These are phyloP conservation scores for Cinclus mexicanus DNA, from an alignment of 2,113 vertebrate species.

Conservation along the genomic window DNA sequence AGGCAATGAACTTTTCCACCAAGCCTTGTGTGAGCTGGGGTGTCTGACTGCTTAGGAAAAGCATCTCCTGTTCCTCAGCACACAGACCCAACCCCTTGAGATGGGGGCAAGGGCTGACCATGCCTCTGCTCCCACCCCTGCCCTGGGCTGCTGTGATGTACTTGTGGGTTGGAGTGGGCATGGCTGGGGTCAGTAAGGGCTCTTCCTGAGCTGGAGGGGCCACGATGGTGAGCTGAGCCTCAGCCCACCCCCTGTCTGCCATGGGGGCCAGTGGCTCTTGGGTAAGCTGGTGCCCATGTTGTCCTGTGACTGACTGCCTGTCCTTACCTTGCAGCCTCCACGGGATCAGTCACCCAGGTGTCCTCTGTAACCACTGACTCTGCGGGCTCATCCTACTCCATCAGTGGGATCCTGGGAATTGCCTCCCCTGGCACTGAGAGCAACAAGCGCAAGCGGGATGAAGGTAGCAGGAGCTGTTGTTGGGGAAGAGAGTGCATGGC, in stretches of 20 bases:
- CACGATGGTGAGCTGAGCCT: background rate
- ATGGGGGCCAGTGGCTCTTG: accelerated
- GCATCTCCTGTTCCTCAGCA: background rate
- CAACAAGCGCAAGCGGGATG: conserved; percentile 95
- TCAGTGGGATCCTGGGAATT: conserved; percentile 97
- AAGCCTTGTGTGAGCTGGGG: accelerated
- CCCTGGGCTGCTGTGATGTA: background rate
- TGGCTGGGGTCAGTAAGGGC: background rate
- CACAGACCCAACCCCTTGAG: accelerated
- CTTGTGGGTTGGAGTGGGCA: background rate
- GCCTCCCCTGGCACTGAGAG: conserved; percentile 87
- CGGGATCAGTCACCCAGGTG: conserved; percentile 91
- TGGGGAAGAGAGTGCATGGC: accelerated
- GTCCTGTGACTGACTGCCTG: background rate
- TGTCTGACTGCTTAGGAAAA: accelerated
- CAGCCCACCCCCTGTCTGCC: accelerated
- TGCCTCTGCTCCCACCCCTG: background rate
- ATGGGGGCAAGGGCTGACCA: accelerated
- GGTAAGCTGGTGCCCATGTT: accelerated
- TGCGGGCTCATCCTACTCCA: conserved; percentile 95
- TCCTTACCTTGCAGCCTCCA: conserved; percentile 82
- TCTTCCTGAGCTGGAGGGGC: background rate
- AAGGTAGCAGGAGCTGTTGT: conserved; percentile 79
- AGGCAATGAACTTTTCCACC: background rate
- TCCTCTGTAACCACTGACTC: conserved; percentile 92